phyloP scores from a whole-genome alignment of 2,797 vertebrate genomes.

The Huso huso region DNA sequence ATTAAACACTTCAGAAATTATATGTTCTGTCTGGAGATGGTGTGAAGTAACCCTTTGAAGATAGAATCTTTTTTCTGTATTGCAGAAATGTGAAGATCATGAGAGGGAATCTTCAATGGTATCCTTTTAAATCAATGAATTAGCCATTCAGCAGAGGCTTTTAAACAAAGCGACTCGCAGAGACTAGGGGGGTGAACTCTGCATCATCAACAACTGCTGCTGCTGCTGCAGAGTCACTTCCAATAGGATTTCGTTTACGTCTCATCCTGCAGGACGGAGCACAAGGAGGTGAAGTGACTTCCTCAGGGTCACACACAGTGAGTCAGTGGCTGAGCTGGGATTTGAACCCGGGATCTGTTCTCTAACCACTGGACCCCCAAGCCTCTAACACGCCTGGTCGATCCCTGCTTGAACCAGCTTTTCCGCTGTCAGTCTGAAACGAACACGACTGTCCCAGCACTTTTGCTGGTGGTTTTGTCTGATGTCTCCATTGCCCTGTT shows the following conservation, averaged over 20 bases:
- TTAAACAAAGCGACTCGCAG: neutral
- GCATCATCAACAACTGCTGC: neutral
- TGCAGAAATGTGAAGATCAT: conserved; percentile 56
- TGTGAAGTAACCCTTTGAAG: no score
- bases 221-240: no score
- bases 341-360: no score
- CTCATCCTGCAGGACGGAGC: neutral
- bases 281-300: no score
- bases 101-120: conserved; percentile 65
- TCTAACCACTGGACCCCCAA: neutral
- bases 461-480: neutral
- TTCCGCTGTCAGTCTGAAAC: neutral
- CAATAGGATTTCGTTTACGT: neutral
- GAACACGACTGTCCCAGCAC: no score
- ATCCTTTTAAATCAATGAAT: conserved; percentile 39
- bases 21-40: no score
- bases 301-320: no score
- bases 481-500: neutral
- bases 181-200: neutral
- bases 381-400: neutral
- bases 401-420: neutral
- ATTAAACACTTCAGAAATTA: no score
- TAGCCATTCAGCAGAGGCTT: neutral
- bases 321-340: no score
- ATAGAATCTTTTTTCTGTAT: conserved; percentile 9